Conservation (phyloP, 2,113 vertebrate genomes). For the Caretta caretta region DNA sequence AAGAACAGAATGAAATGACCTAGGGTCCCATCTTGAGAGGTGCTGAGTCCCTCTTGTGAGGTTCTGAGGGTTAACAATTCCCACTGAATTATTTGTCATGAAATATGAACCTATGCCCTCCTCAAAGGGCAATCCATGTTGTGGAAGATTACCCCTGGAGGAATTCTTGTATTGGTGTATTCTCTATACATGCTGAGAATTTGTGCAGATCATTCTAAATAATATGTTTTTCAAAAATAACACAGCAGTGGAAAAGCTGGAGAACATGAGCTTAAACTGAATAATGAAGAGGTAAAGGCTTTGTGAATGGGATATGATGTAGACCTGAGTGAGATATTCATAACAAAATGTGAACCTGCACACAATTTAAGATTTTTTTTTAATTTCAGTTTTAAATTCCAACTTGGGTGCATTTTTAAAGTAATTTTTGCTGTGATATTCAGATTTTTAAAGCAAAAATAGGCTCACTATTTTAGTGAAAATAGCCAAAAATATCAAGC, state of each 20-base stretch:
- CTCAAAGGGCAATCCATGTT: background rate
- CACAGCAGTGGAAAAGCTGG: background rate
- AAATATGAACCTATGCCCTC: background rate
- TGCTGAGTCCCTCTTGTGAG: background rate
- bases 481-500: background rate
- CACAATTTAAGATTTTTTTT: background rate
- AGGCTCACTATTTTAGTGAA: conserved; percentile 3
- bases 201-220: background rate
- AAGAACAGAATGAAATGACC: background rate
- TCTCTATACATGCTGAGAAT: background rate
- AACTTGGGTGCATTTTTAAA: background rate
- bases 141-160: background rate
- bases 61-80: background rate
- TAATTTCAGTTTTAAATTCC: background rate
- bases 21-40: background rate
- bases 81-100: background rate
- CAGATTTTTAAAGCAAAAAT: background rate
- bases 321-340: background rate
- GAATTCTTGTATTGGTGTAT: background rate
- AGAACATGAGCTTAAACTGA: background rate
- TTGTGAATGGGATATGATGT: background rate
- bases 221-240: background rate
- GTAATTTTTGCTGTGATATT: background rate
- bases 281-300: background rate
- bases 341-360: background rate